Evolutionary conservation across 2,888 invertebrate genomes (phyloP).

Genomic region (Dioctria linearis): DNA sequence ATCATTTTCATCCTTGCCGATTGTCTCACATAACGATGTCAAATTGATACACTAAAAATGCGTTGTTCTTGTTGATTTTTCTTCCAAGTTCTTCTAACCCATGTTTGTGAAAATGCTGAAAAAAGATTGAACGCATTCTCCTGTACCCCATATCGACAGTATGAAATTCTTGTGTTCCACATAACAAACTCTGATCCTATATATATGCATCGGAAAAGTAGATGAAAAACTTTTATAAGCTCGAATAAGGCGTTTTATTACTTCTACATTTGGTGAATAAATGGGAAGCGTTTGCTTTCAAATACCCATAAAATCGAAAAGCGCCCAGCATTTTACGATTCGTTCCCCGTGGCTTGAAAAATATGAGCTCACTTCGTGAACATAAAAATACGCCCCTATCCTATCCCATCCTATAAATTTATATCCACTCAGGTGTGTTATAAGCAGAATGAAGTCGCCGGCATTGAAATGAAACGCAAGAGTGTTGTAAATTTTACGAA

Average conservation of each 20-base stretch:
- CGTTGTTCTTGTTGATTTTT: too few relatives aligned
- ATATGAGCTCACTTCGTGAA: not conserved
- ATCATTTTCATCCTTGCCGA: too few relatives aligned
- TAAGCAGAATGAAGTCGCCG: not conserved
- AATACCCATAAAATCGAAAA: constrained; percentile 17
- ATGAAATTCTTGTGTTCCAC: constrained; percentile 13
- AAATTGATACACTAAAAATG: too few relatives aligned
- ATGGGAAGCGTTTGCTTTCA: not conserved
- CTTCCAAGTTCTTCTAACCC: not conserved
- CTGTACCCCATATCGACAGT: constrained; percentile 3
- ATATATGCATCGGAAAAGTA: constrained; percentile 14
- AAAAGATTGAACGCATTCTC: constrained; percentile 27
- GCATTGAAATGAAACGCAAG: not conserved
- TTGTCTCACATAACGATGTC: too few relatives aligned
- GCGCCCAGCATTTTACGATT: not conserved
- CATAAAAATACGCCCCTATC: constrained; percentile 7
- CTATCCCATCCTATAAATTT: constrained; percentile 25
- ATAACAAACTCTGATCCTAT: constrained; percentile 7
- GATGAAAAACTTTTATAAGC: constrained; percentile 19
- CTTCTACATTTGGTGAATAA: constrained; percentile 33
- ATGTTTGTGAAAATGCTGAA: constrained; percentile 17
- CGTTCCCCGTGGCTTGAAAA: constrained; percentile 9
- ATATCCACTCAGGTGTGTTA: not conserved
- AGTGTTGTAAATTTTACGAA: not conserved
- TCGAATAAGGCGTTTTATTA: constrained; percentile 36